A percentile compares a stretch with the other conserved stretches of the same genome.
Evolutionary conservation across 2,888 invertebrate genomes (phyloP).

Genomic region (Phortica magna): DNA sequence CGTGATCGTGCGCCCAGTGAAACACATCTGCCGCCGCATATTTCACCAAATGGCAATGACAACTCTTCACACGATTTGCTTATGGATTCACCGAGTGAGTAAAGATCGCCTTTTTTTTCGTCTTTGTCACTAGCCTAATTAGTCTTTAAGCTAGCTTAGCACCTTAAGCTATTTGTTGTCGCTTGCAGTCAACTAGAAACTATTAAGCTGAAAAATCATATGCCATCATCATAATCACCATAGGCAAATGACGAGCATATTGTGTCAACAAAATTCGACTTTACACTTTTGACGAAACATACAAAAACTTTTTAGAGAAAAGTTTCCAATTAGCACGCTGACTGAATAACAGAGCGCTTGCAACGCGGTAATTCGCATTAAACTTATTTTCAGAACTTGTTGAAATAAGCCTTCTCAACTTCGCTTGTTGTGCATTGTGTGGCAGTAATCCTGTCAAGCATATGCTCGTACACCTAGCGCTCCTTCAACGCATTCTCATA

Average conservation of each 20-base stretch:
- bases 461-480: background rate
- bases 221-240: constrained; percentile 13
- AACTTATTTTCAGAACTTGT: background rate
- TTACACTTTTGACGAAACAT: background rate
- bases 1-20: constrained; percentile 75
- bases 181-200: constrained; percentile 6
- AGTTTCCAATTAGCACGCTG: constrained; percentile 29
- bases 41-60: constrained; percentile 83
- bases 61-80: constrained; percentile 83
- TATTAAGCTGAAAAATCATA: background rate
- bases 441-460: constrained; percentile 5
- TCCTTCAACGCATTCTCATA: background rate
- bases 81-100: constrained; percentile 92
- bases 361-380: constrained; percentile 7
- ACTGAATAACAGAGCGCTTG: constrained; percentile 3
- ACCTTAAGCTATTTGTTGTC: constrained; percentile 32
- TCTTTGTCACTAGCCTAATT: constrained; percentile 2
- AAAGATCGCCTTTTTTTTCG: constrained; percentile 72
- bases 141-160: constrained; percentile 43
- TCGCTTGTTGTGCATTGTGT: background rate
- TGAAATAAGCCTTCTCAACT: background rate
- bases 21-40: constrained; percentile 75
- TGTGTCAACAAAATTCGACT: constrained; percentile 17
- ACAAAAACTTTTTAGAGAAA: background rate
- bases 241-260: background rate